These are phyloP conservation scores for Avahi laniger DNA, from an alignment of 2,797 vertebrate species.

Conservation along the genomic window DNA sequence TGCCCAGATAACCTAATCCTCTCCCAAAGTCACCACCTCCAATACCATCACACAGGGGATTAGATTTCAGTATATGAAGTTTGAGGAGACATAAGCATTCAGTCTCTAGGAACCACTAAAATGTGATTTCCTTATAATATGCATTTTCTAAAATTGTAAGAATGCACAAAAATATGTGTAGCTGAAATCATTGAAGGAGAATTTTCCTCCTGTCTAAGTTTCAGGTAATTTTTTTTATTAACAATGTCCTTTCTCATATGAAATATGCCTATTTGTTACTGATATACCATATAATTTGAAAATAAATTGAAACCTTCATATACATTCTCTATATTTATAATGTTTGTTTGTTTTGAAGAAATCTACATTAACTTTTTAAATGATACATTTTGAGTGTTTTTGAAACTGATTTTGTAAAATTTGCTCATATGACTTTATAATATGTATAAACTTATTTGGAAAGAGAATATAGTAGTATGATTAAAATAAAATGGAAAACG, in stretches of 20 bases:
- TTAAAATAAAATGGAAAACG: background rate
- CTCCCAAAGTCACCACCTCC: background rate
- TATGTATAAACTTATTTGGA: background rate
- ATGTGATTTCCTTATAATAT: background rate
- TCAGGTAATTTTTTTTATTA: background rate
- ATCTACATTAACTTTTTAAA: background rate
- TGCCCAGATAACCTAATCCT: background rate
- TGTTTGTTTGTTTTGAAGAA: background rate
- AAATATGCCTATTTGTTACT: background rate
- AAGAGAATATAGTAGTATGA: background rate
- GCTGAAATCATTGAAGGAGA: background rate
- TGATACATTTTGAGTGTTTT: background rate
- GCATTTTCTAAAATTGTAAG: background rate
- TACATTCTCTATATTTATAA: background rate
- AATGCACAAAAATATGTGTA: background rate
- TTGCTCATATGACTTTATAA: background rate
- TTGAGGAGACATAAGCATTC: background rate
- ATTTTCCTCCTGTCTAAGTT: background rate
- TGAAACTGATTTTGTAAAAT: background rate
- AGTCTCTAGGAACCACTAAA: background rate
- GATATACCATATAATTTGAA: background rate
- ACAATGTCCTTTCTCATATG: background rate
- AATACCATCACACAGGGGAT: background rate
- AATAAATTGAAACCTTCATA: background rate
- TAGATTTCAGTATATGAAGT: background rate